Evolutionary conservation across 2,888 invertebrate species (phyloP).

Genomic region (Drosophila glabriapex): DNA sequence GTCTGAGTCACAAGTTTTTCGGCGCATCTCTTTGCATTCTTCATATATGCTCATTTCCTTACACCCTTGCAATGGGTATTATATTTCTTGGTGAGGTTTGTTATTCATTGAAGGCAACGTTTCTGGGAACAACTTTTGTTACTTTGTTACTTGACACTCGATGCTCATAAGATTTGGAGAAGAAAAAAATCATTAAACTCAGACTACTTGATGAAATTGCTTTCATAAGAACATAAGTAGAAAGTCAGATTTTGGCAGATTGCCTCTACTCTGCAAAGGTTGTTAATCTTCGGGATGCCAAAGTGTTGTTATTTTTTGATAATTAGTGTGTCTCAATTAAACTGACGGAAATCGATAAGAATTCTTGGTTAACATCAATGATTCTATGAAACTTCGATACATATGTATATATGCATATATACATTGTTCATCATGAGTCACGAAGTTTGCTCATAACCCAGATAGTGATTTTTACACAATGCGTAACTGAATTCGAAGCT

Average conservation of each 20-base stretch:
- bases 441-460: slow-evolving; percentile 6
- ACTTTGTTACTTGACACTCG: too few relatives aligned
- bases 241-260: too few relatives aligned
- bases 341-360: background rate
- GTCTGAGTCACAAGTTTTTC: slow-evolving; percentile 36
- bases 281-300: background rate
- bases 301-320: too few relatives aligned
- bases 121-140: too few relatives aligned
- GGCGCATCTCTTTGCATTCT: slow-evolving; percentile 1
- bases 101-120: background rate
- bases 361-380: background rate
- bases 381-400: background rate
- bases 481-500: slow-evolving; percentile 46
- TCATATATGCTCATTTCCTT: background rate
- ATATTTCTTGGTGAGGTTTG: background rate
- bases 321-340: background rate
- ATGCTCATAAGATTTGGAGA: too few relatives aligned
- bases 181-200: too few relatives aligned
- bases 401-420: background rate
- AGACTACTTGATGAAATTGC: too few relatives aligned
- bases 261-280: background rate
- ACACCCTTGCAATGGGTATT: background rate
- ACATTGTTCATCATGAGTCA: slow-evolving; percentile 34
- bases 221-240: too few relatives aligned
- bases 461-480: slow-evolving; percentile 44